Conservation (phyloP, 2,888 invertebrate genomes). For the Philereme transversata region DNA sequence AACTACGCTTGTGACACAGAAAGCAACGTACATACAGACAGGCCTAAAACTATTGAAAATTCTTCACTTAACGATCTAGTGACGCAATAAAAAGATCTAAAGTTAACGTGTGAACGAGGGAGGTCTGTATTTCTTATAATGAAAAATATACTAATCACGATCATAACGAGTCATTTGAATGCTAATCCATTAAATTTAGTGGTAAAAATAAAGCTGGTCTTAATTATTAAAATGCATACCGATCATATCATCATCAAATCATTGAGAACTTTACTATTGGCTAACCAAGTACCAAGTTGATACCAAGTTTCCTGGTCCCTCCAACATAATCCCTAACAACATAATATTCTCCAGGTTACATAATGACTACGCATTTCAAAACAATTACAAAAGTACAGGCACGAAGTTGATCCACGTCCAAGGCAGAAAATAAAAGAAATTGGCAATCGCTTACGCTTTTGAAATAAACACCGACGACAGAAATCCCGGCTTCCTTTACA, state of each 20-base stretch:
- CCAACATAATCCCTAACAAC: neutral
- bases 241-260: too few species aligned
- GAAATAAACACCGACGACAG: slow-evolving; percentile 18
- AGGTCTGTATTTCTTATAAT: slow-evolving; percentile 24
- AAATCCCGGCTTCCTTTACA: slow-evolving; percentile 23
- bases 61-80: slow-evolving; percentile 14
- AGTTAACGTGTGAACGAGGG: slow-evolving; percentile 25
- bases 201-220: neutral
- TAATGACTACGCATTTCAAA: slow-evolving; percentile 7
- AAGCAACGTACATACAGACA: slow-evolving; percentile 23
- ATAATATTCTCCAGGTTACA: neutral
- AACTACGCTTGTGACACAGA: slow-evolving; percentile 34
- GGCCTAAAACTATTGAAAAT: slow-evolving; percentile 15
- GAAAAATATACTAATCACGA: slow-evolving; percentile 3
- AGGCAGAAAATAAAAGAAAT: slow-evolving; percentile 27
- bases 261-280: neutral
- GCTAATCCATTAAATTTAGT: neutral
- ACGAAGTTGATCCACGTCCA: slow-evolving; percentile 27
- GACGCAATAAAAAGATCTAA: slow-evolving; percentile 15
- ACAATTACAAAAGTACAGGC: slow-evolving; percentile 4
- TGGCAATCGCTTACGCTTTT: slow-evolving; percentile 30
- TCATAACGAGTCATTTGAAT: neutral
- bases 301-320: slow-evolving; percentile 8
- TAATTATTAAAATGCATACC: neutral
- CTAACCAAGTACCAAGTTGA: neutral